Evolutionary conservation across 2,888 invertebrate species (phyloP), one percentile per base, ranked within the genome.

Genomic region (Criorhina ranunculi): DNA sequence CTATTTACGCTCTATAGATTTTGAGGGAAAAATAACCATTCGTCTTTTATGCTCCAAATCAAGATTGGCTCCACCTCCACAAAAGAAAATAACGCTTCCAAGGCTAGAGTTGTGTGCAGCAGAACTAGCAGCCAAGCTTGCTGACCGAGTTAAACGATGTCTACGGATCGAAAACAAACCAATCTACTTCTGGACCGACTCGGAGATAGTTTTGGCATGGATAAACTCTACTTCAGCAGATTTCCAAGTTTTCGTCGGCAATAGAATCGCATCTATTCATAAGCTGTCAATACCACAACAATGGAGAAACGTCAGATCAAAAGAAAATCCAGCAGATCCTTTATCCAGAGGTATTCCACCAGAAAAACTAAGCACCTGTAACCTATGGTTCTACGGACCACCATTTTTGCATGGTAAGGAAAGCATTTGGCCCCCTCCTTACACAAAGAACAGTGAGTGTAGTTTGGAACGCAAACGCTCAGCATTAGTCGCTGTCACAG

Each of bases 341-440:
- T 12, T 12, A 6, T 29, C 53, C 24, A 53, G 15, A 11, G 53
- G 17, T 29, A 8, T 31, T n/a, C 53, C 37, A 37, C 11, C 37
- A 37, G 11, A 37, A 33, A 37, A 37, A 37, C 11, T 37, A 11
- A 37, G 37, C 37, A 37, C 46, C 17, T 64, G 64, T 33, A 42
- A 64, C 12, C 7, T 46, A 11, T 46, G 19, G 49, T 64, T 64
- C 12, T 64, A 44, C 64, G 60, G 60, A 8, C 6, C 42, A 35
- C 42, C 42, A 4, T 60, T 60, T 15, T 19, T 40, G n/a, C 42
- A 42, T 42, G 60, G 60, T 5, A 8, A 6, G 11, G 11, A 42
- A 3, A 40, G 12, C 9, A 37, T 29, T 35, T 59, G 40, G 40
- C 59, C 60, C 2, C 24, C 24, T 40, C n/a, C 17, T 33, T 53